These are phyloP conservation scores for Lycocerus yunnanus DNA, from an alignment of 2,888 invertebrate genomes.

Conservation along the genomic window DNA sequence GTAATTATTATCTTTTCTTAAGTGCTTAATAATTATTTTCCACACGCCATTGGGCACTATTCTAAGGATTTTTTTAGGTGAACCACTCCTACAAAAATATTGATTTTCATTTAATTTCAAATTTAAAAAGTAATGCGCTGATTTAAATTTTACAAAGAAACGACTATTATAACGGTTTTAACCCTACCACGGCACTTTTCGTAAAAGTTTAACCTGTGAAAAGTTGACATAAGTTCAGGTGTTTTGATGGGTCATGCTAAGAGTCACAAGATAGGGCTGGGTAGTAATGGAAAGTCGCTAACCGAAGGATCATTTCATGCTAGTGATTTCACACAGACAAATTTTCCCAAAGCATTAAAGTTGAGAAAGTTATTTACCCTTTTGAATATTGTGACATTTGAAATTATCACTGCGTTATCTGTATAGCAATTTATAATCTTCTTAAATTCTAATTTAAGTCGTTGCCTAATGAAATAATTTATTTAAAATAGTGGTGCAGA, in stretches of 20 bases:
- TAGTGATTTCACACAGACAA: slow-evolving; percentile 28
- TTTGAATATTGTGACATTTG: not conserved
- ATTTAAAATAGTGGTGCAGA: not conserved
- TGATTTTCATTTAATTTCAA: not conserved
- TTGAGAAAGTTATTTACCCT: slow-evolving; percentile 1
- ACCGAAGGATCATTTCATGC: slow-evolving; percentile 32
- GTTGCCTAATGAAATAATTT: not conserved
- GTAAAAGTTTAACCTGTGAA: slow-evolving; percentile 15
- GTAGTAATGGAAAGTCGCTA: slow-evolving; percentile 30
- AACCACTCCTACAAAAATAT: not conserved
- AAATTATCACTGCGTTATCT: not conserved
- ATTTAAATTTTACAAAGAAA: not conserved
- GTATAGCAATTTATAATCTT: not conserved
- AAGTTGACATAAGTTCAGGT: slow-evolving; percentile 25
- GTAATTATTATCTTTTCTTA: not conserved
- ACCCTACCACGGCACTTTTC: not conserved
- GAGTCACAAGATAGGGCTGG: slow-evolving; percentile 8
- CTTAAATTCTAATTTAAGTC: not conserved
- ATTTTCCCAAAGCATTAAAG: slow-evolving; percentile 21
- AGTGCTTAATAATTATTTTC: not conserved
- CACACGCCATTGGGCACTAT: not conserved
- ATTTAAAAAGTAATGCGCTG: not conserved
- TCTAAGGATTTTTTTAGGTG: not conserved
- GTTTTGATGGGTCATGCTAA: slow-evolving; percentile 29
- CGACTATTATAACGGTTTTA: not conserved